Evolutionary conservation across 2,113 vertebrate genomes (phyloP).

Genomic region (Podilymbus podiceps): DNA sequence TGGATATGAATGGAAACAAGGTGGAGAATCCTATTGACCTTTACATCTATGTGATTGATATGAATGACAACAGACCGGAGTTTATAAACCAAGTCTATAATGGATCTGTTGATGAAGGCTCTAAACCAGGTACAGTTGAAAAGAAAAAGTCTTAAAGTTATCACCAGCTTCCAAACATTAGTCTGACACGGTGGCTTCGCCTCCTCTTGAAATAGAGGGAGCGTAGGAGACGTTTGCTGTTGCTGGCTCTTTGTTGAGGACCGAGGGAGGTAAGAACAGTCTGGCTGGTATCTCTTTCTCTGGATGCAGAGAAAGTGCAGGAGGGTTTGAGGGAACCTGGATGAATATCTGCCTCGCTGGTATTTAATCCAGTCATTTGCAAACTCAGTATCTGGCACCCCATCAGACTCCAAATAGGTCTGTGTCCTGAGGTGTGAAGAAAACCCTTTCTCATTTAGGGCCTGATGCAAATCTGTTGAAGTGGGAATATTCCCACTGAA

Average conservation of each 20-base stretch:
- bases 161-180: background rate
- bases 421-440: background rate
- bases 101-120: slow-evolving; percentile 93
- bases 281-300: background rate
- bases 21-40: slow-evolving; percentile 98
- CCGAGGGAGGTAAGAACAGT: background rate
- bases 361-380: background rate
- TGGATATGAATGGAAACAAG: slow-evolving; percentile 98
- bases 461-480: background rate
- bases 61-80: slow-evolving; percentile 97
- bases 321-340: background rate
- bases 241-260: background rate
- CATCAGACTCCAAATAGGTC: background rate
- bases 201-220: background rate
- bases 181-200: background rate
- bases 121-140: slow-evolving; percentile 87
- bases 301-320: background rate
- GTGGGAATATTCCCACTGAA: background rate
- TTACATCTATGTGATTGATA: slow-evolving; percentile 97
- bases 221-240: background rate
- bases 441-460: background rate
- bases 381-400: background rate
- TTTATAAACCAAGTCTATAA: slow-evolving; percentile 96
- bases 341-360: background rate
- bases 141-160: background rate